Conservation (phyloP, 2,113 vertebrate species). For the Neogobius melanostomus region DNA sequence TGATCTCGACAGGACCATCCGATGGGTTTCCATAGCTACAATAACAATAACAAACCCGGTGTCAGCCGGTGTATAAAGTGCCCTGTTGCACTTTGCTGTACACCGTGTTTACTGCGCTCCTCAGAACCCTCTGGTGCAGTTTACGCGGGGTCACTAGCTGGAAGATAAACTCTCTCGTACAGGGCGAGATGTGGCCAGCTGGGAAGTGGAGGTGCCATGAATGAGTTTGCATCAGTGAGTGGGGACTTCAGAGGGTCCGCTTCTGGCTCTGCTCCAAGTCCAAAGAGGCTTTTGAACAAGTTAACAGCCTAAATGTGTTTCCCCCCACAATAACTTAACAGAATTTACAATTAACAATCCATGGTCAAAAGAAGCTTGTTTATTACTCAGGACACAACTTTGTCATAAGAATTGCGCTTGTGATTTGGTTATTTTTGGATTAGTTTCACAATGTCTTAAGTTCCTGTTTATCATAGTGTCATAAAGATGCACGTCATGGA, state of each 20-base stretch:
- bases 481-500: too few species aligned
- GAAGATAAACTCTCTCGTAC: background rate
- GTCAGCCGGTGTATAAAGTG: background rate
- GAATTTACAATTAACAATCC: background rate
- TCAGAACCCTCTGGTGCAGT: background rate
- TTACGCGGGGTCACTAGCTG: background rate
- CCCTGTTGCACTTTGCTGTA: background rate
- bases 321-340: background rate
- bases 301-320: constrained; percentile 13
- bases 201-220: constrained; percentile 12
- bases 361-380: too few species aligned
- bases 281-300: background rate
- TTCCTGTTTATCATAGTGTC: background rate
- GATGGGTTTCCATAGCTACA: background rate
- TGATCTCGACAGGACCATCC: background rate
- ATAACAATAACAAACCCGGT: constrained; percentile 1
- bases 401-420: background rate
- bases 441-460: background rate
- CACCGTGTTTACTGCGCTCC: constrained; percentile 2
- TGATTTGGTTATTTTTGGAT: background rate
- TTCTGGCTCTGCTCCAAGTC: constrained; percentile 33
- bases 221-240: constrained; percentile 15
- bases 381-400: too few species aligned
- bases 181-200: constrained; percentile 14
- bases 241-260: constrained; percentile 22